These are phyloP conservation scores for Ginglymostoma cirratum DNA, from an alignment of 2,113 vertebrate species.

Conservation along the genomic window DNA sequence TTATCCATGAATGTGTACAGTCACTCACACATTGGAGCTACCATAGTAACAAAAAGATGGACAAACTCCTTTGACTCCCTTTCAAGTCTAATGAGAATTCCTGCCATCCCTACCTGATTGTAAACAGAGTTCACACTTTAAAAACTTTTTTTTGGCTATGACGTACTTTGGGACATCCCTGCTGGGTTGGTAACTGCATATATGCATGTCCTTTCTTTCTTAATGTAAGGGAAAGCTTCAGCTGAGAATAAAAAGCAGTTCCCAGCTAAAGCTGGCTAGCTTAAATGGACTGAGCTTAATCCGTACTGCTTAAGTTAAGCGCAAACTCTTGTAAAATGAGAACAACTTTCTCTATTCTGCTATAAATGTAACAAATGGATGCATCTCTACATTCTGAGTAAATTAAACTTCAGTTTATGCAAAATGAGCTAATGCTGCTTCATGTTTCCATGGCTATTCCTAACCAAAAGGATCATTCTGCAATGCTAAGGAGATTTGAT, in stretches of 20 bases:
- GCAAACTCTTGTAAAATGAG: not conserved
- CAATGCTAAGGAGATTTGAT: not conserved
- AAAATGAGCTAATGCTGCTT: not conserved
- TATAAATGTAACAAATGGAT: not conserved
- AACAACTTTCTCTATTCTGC: not conserved
- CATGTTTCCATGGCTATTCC: not conserved
- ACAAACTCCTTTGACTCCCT: too few relatives aligned
- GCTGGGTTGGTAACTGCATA: not conserved
- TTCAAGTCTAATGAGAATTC: too few relatives aligned
- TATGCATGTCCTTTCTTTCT: not conserved
- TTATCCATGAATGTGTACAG: too few relatives aligned
- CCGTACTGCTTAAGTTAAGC: not conserved
- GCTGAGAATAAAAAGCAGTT: not conserved
- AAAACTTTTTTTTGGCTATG: not conserved
- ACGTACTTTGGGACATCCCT: not conserved
- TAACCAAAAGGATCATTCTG: not conserved
- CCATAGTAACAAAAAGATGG: too few relatives aligned
- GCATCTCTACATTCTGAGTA: not conserved
- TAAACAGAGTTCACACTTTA: not conserved
- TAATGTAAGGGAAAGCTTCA: not conserved
- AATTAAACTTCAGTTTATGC: not conserved
- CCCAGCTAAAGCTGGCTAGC: not conserved
- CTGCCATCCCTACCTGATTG: too few relatives aligned
- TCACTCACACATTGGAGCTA: too few relatives aligned
- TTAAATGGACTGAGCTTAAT: not conserved